phyloP scores from a whole-genome alignment of 2,113 vertebrate species.

The Procavia capensis region DNA sequence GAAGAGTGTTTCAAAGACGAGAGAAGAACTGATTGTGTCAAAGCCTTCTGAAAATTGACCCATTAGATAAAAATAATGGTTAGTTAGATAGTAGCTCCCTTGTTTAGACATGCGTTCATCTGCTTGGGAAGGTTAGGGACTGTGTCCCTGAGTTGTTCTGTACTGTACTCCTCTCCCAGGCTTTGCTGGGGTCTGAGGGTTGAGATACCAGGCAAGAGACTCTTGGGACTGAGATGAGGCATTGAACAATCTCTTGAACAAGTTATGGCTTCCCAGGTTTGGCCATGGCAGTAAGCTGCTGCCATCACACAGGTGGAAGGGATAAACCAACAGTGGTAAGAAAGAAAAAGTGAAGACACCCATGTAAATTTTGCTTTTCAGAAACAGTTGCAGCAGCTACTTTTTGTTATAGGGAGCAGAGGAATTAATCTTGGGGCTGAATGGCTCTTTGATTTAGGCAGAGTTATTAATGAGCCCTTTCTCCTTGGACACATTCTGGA shows the following conservation, averaged over 20 bases:
- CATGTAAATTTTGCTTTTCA: neutral
- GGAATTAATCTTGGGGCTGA: neutral
- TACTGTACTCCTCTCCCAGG: neutral
- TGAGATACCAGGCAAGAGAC: neutral
- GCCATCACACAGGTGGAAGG: neutral
- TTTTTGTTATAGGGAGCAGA: slow-evolving; percentile 16
- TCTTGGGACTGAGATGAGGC: neutral
- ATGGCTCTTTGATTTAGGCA: neutral
- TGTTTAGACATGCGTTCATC: neutral
- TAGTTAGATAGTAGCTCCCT: neutral
- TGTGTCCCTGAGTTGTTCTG: neutral
- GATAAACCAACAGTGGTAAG: neutral
- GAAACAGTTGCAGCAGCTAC: neutral
- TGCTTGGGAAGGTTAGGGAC: neutral
- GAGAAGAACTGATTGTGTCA: neutral
- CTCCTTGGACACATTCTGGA: neutral
- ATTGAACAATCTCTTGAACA: neutral
- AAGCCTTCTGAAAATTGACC: neutral
- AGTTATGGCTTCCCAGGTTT: neutral
- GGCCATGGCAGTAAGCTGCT: neutral
- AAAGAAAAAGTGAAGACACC: neutral
- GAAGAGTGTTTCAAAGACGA: slow-evolving; percentile 7
- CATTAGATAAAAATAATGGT: neutral
- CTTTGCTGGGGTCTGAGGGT: neutral
- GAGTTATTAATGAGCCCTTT: slow-evolving; percentile 36